Percentiles rank a stretch among this genome's conserved stretches.
Conservation (phyloP, 2,888 invertebrate species). For the Minunthozetes semirufus region DNA sequence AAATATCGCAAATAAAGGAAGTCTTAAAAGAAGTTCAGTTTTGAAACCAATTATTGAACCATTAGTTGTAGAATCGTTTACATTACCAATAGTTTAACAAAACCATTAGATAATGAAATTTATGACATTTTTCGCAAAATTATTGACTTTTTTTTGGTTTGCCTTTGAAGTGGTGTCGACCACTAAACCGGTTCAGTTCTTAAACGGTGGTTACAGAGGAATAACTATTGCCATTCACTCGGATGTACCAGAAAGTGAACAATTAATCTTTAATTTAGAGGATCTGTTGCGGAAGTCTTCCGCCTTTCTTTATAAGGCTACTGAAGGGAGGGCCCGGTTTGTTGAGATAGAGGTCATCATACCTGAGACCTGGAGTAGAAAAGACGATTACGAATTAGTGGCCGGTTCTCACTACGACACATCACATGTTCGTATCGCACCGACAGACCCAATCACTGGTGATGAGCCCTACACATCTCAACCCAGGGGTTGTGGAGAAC, state of each 20-base stretch:
- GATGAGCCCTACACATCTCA: constrained; percentile 58
- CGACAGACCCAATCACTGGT: constrained; percentile 53
- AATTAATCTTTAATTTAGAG: constrained; percentile 48
- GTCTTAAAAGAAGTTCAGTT: background rate
- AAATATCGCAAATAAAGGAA: background rate
- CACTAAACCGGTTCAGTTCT: background rate
- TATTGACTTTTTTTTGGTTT: background rate
- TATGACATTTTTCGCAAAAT: background rate
- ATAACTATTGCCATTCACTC: constrained; percentile 40
- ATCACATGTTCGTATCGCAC: constrained; percentile 54
- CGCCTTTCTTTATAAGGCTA: constrained; percentile 55
- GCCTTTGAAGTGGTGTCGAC: background rate
- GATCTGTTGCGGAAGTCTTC: constrained; percentile 55
- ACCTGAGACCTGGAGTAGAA: constrained; percentile 57
- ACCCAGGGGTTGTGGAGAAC: constrained; percentile 56
- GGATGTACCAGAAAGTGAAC: constrained; percentile 38
- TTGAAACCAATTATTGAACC: background rate
- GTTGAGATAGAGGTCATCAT: constrained; percentile 57
- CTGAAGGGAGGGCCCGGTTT: constrained; percentile 56
- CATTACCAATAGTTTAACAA: background rate
- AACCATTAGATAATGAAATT: background rate
- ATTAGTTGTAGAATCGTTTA: background rate
- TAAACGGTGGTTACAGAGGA: constrained; percentile 42
- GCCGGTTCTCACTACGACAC: constrained; percentile 42
- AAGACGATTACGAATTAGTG: constrained; percentile 41